phyloP scores from a whole-genome alignment of 1,140 invertebrate genomes.

The Danaus melanippus region DNA sequence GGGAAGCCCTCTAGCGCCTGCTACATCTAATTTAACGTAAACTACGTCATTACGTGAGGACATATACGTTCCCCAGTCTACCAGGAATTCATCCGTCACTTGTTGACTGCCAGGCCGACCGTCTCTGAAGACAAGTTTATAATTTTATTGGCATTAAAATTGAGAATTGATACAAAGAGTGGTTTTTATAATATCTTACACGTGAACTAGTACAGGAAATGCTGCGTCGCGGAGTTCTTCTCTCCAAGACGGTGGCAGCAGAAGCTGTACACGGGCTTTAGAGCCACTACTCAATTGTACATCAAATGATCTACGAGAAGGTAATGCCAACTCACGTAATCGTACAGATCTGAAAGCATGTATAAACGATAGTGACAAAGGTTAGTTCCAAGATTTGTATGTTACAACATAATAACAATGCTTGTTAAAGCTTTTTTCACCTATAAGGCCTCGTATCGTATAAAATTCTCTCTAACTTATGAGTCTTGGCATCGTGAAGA shows the following conservation, averaged over 20 bases:
- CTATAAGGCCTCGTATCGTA: conserved; percentile 82
- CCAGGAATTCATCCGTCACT: conserved; percentile 86
- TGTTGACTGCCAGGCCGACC: conserved; percentile 90
- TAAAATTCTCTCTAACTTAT: conserved; percentile 80
- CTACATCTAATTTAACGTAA: conserved; percentile 89
- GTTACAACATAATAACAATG: background rate
- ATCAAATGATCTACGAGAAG: conserved; percentile 82
- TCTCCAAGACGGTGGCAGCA: conserved; percentile 87
- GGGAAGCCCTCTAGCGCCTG: conserved; percentile 87
- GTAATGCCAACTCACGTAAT: conserved; percentile 80
- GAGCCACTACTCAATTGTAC: conserved; percentile 84
- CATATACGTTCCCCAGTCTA: conserved; percentile 95
- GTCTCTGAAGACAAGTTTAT: conserved; percentile 75
- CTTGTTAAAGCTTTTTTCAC: conserved; percentile 21
- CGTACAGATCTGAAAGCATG: conserved; percentile 65
- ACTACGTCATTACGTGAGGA: conserved; percentile 92
- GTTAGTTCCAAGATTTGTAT: background rate
- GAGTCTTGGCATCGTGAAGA: conserved; percentile 80
- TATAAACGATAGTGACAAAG: background rate
- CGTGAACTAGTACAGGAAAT: conserved; percentile 87
- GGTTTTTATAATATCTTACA: conserved; percentile 69
- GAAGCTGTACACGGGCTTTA: conserved; percentile 82
- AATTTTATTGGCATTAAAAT: too few species aligned
- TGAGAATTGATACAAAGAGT: background rate
- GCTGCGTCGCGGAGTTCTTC: conserved; percentile 87